Conservation (phyloP, 1,140 invertebrate species). For the Drosophila yakuba region DNA sequence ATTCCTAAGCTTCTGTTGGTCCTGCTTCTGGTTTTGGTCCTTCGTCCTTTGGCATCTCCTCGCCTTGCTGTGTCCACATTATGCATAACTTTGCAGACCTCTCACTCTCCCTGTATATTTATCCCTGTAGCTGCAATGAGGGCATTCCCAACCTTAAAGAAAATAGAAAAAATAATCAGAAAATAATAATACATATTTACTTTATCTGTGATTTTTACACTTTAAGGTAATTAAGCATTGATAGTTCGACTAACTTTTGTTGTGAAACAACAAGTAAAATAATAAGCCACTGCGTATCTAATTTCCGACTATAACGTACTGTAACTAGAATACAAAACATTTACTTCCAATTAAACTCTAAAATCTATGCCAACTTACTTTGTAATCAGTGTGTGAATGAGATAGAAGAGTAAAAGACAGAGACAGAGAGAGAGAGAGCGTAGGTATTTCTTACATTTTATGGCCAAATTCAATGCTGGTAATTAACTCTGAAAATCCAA, state of each 20-base stretch:
- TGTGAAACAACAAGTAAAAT: no score
- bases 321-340: slow-evolving; percentile 12
- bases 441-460: slow-evolving; percentile 72
- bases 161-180: background rate
- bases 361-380: slow-evolving; percentile 74
- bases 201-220: no score
- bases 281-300: background rate
- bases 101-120: slow-evolving; percentile 8
- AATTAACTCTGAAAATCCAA: slow-evolving; percentile 84
- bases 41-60: slow-evolving; percentile 39
- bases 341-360: slow-evolving; percentile 66
- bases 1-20: slow-evolving; percentile 55
- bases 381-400: slow-evolving; percentile 56
- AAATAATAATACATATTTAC: background rate
- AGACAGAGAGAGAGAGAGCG: slow-evolving; percentile 6
- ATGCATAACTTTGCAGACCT: slow-evolving; percentile 58
- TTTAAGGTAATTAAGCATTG: no score
- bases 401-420: background rate
- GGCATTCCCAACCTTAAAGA: background rate
- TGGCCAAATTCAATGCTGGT: slow-evolving; percentile 81
- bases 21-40: slow-evolving; percentile 15
- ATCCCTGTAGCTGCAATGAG: slow-evolving; percentile 10
- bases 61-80: slow-evolving; percentile 34
- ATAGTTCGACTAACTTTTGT: no score
- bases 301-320: background rate